Conservation (phyloP, 2,113 vertebrate genomes). For the Thunnus maccoyii region DNA sequence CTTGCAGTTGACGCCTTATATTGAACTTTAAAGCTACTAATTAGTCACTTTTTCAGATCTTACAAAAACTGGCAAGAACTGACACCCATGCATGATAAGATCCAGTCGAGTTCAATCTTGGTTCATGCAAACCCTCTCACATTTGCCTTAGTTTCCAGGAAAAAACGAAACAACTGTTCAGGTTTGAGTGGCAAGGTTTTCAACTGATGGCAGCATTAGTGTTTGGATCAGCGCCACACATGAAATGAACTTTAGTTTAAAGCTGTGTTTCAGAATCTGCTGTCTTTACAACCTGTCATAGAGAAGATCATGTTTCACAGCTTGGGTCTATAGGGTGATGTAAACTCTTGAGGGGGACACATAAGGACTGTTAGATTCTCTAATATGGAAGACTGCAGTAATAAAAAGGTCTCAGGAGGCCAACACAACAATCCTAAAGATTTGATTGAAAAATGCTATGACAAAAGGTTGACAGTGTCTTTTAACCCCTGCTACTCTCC, state of each 20-base stretch:
- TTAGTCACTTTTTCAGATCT: background rate
- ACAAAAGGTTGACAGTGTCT: constrained; percentile 40
- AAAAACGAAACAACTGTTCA: constrained; percentile 27
- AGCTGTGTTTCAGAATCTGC: background rate
- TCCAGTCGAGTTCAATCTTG: constrained; percentile 16
- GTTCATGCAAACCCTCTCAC: background rate
- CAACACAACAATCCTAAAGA: constrained; percentile 47
- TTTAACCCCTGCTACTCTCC: constrained; percentile 55
- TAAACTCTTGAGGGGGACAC: constrained; percentile 40
- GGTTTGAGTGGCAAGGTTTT: constrained; percentile 2
- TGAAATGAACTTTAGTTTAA: background rate
- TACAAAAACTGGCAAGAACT: background rate
- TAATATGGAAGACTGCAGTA: constrained; percentile 28
- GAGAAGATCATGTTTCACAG: constrained; percentile 60
- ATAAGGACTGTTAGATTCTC: constrained; percentile 37
- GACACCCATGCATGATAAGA: background rate
- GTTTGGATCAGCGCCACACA: constrained; percentile 15
- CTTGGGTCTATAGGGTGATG: constrained; percentile 1
- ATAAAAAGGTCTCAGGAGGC: constrained; percentile 50
- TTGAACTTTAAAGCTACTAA: background rate
- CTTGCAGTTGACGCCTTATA: background rate
- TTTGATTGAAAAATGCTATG: constrained; percentile 20
- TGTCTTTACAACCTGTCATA: constrained; percentile 52
- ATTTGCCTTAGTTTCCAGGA: constrained; percentile 16
- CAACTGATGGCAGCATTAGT: background rate